A percentile compares a stretch with the other conserved stretches of the same genome.
These are phyloP conservation scores for Pogonomyrmex barbatus DNA, from an alignment of 1,140 invertebrate species.

Conservation along the genomic window DNA sequence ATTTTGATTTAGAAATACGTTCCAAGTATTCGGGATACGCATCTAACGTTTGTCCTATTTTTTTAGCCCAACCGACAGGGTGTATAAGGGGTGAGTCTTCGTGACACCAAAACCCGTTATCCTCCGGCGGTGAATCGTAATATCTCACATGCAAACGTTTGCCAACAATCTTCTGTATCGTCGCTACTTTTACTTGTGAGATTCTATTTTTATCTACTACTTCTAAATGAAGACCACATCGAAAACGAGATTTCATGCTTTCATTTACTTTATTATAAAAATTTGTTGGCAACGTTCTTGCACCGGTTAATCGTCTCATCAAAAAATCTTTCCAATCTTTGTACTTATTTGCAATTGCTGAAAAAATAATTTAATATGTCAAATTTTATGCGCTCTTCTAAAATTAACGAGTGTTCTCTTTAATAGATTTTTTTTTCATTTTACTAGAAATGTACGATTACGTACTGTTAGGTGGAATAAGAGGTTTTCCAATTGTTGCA, in stretches of 20 bases:
- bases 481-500: constrained; percentile 96
- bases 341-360: constrained; percentile 95
- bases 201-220: constrained; percentile 98
- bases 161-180: constrained; percentile 95
- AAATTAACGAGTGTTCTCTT: background rate
- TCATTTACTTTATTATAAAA: constrained; percentile 95
- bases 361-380: constrained; percentile 63
- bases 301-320: constrained; percentile 95
- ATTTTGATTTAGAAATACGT: constrained; percentile 87
- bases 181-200: constrained; percentile 96
- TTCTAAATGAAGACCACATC: constrained; percentile 94
- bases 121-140: constrained; percentile 92
- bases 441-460: constrained; percentile 61
- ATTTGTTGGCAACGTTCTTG: constrained; percentile 95
- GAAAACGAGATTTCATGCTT: constrained; percentile 93
- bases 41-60: constrained; percentile 93
- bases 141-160: constrained; percentile 96
- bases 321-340: constrained; percentile 98
- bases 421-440: background rate
- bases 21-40: constrained; percentile 92
- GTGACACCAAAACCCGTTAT: constrained; percentile 97
- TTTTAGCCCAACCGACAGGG: constrained; percentile 96
- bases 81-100: constrained; percentile 97
- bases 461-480: constrained; percentile 95
- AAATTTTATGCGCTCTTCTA: background rate